Evolutionary conservation across 1,140 invertebrate species (phyloP).

Genomic region (Trichonephila clavata): DNA sequence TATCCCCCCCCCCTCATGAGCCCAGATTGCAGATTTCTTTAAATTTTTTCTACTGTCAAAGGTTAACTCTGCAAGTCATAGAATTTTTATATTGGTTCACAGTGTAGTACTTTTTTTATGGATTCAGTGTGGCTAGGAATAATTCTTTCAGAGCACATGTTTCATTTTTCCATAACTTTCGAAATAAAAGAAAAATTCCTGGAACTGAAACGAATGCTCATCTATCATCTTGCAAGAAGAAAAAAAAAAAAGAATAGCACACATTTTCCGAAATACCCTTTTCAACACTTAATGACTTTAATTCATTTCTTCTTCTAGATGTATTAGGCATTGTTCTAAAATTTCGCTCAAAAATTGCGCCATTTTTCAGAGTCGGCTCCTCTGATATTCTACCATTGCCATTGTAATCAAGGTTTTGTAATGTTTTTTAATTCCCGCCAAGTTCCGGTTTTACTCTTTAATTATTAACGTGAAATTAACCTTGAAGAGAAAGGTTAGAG

Average conservation of each 20-base stretch:
- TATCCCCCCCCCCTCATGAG: too few species aligned
- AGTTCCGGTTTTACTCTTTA: slow-evolving; percentile 15
- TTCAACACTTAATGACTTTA: slow-evolving; percentile 14
- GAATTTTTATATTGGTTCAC: too few species aligned
- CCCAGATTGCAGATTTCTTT: too few species aligned
- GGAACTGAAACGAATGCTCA: background rate
- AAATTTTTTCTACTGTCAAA: too few species aligned
- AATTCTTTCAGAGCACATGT: too few species aligned
- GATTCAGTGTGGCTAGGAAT: too few species aligned
- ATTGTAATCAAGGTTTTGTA: slow-evolving; percentile 2
- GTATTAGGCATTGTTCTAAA: slow-evolving; percentile 37
- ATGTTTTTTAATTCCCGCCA: background rate
- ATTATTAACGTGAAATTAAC: background rate
- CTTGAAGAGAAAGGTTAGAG: background rate
- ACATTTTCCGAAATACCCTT: background rate
- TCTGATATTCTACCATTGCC: background rate
- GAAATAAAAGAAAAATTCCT: background rate
- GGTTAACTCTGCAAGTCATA: too few species aligned
- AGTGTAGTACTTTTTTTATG: too few species aligned
- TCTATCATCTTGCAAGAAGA: background rate
- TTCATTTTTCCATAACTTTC: background rate
- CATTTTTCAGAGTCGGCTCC: slow-evolving; percentile 16
- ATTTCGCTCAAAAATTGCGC: background rate
- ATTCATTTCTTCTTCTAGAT: background rate
- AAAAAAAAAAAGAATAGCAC: background rate